Percentiles rank a stretch among this genome's conserved stretches.
phyloP scores from a whole-genome alignment of 2,113 vertebrate species.

The Opisthocomus hoazin region DNA sequence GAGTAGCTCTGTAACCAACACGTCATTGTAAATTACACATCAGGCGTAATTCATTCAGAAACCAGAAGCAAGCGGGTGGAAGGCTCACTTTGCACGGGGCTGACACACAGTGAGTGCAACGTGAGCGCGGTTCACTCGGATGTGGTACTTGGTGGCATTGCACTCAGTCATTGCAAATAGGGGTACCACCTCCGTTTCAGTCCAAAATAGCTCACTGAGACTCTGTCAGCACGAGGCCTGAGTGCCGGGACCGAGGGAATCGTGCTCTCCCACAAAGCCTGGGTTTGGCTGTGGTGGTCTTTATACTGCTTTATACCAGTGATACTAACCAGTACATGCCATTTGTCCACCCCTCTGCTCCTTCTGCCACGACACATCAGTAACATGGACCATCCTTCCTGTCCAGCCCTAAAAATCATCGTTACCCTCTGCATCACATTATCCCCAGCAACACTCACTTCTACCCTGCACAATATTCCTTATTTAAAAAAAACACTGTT shows the following conservation, averaged over 20 bases:
- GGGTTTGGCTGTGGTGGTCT: background rate
- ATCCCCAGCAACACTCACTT: background rate
- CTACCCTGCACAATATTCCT: background rate
- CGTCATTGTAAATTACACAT: background rate
- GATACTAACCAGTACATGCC: background rate
- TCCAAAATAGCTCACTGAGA: background rate
- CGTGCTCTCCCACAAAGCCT: background rate
- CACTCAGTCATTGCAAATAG: background rate
- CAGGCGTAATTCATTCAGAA: background rate
- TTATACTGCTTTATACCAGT: background rate
- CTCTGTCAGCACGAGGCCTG: accelerated
- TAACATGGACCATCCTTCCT: background rate
- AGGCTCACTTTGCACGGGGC: background rate
- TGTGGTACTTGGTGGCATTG: background rate
- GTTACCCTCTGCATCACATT: background rate
- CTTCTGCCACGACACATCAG: background rate
- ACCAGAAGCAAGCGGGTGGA: background rate
- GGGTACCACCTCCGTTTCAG: background rate
- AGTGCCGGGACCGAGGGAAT: background rate
- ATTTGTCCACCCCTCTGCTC: background rate
- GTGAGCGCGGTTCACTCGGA: background rate
- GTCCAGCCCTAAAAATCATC: background rate
- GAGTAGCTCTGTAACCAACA: background rate
- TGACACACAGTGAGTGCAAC: background rate
- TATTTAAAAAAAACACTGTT: background rate